Base-by-base conservation (phyloP, 1,140 invertebrate genomes). In the Plectrocnemia conspersa region DNA sequence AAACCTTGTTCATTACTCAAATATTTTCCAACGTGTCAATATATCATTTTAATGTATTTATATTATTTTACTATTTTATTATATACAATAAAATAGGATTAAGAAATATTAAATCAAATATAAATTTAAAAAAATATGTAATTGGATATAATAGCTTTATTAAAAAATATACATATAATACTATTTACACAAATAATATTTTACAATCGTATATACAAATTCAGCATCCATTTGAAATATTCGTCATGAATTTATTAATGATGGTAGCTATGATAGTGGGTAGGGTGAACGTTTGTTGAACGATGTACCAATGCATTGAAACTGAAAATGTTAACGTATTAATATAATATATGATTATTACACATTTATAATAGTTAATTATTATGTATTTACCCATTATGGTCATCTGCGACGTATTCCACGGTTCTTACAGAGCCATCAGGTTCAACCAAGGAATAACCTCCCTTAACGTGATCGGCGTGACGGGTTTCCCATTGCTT, bases 401-500 rank as follows among this genome's bases (percentile, higher is more conserved):
- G 65, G 23, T 75, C 67, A 64, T 73, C 71, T 11, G 69, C 70
- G 1, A 63, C 64, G 53, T 77, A 77, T 25, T 72, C 67, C 6
- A 74, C 73, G n/a, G 66, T 69, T 38, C 74, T 63, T 19, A 63
- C 63, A 1, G 72, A 68, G 36, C 77, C 76, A 57, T 77, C 76
- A 27, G 75, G 62, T 49, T 77, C 75, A 13, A 76, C 62, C 7
- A 77, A 65, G 21, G 64, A 66, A 57, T 71, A 73, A 32, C 50
- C 46, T 41, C 76, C 78, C 41, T 74, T 69, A 4, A 76, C 74
- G 23, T 73, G 64, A 61, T 74, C 73, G 24, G 76, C 76, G 58
- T 76, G 69, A 10, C 74, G 63, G 7, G 65, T 64, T 54, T 78
- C 76, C 63, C 76, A 70, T 58, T 77, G 75, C 58, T 67, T 70